Conservation (phyloP, 2,888 invertebrate genomes). For the Liopterus haemorrhoidalis region DNA sequence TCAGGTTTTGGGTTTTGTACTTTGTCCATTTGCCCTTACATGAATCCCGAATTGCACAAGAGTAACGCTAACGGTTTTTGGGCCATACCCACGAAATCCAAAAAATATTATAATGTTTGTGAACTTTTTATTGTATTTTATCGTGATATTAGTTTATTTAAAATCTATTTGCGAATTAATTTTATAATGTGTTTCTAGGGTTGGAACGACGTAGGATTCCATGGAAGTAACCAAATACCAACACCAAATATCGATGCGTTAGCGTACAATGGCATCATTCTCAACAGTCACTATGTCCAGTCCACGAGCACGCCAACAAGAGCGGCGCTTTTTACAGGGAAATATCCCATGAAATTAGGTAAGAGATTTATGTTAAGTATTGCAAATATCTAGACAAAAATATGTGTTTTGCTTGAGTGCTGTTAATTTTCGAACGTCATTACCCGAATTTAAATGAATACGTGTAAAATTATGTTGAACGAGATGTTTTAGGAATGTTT, state of each 20-base stretch:
- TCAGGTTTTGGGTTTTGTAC: too few relatives aligned
- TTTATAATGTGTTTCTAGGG: constrained; percentile 58
- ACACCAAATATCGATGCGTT: constrained; percentile 87
- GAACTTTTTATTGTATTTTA: too few relatives aligned
- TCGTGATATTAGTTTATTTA: too few relatives aligned
- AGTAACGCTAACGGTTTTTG: too few relatives aligned
- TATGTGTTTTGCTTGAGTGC: constrained; percentile 1
- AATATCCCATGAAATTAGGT: constrained; percentile 81
- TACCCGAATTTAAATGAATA: not conserved
- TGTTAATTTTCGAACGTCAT: not conserved
- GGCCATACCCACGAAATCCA: too few relatives aligned
- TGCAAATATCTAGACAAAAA: not conserved
- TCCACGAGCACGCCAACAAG: constrained; percentile 83
- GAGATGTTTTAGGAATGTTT: too few relatives aligned
- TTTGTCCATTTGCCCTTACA: too few relatives aligned
- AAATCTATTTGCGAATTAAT: too few relatives aligned
- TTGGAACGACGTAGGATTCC: constrained; percentile 87
- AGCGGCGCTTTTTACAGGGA: constrained; percentile 75
- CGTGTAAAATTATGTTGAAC: not conserved
- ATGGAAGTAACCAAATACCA: constrained; percentile 78
- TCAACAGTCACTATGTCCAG: constrained; percentile 81
- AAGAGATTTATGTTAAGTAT: constrained; percentile 28
- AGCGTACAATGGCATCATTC: constrained; percentile 75
- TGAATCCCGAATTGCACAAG: too few relatives aligned
- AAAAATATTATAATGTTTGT: too few relatives aligned